Evolutionary conservation across 2,888 invertebrate genomes (phyloP).

Genomic region (Drosophila seclusa): DNA sequence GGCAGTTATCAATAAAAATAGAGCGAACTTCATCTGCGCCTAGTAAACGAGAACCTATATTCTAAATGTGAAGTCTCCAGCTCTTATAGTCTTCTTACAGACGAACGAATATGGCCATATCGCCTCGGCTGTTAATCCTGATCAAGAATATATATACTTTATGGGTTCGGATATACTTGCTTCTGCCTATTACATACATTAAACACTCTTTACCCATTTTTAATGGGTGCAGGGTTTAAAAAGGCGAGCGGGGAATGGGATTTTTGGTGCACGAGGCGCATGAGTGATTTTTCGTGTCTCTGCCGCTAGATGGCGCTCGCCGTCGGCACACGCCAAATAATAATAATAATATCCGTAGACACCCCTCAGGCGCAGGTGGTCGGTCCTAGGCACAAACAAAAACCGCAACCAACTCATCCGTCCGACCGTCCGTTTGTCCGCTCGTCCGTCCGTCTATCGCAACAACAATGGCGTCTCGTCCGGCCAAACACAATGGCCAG

Average conservation of each 20-base stretch:
- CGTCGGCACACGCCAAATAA: slow-evolving; percentile 10
- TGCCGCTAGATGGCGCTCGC: slow-evolving; percentile 29
- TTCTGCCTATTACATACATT: too few species aligned
- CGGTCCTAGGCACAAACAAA: background rate
- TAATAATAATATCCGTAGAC: background rate
- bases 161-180: too few species aligned
- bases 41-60: too few species aligned
- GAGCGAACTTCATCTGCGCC: too few species aligned
- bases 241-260: background rate
- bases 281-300: slow-evolving; percentile 42
- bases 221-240: too few species aligned
- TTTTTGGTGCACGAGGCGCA: slow-evolving; percentile 33
- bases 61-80: too few species aligned
- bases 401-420: slow-evolving; percentile 4
- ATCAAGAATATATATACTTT: too few species aligned
- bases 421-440: slow-evolving; percentile 6
- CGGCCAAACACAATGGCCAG: slow-evolving; percentile 27
- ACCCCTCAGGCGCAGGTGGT: slow-evolving; percentile 9
- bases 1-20: too few species aligned
- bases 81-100: too few species aligned
- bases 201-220: too few species aligned
- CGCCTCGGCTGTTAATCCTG: too few species aligned
- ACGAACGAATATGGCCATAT: too few species aligned
- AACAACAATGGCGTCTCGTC: slow-evolving; percentile 50
- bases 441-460: slow-evolving; percentile 4